phyloP scores from a whole-genome alignment of 2,888 invertebrate genomes.

The Lasioglossum leucozonium region DNA sequence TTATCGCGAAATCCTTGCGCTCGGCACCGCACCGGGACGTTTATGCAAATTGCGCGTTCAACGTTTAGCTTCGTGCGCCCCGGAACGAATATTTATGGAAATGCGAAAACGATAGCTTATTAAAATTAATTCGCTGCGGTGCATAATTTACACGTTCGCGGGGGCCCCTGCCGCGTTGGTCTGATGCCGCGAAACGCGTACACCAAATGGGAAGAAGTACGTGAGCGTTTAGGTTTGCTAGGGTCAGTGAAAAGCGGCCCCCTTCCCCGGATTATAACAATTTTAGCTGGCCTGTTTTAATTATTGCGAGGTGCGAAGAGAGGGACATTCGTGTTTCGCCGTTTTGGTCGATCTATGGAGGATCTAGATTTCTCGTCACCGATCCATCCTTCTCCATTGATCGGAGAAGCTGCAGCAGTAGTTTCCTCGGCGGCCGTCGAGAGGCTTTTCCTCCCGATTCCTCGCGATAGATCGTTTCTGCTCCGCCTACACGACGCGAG shows the following conservation, averaged over 20 bases:
- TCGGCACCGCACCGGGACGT: background rate
- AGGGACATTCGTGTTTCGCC: background rate
- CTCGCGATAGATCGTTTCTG: constrained; percentile 38
- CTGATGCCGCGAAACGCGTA: background rate
- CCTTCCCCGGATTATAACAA: background rate
- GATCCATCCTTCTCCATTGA: background rate
- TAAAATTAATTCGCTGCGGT: background rate
- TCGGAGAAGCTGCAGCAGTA: background rate
- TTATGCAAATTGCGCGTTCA: background rate
- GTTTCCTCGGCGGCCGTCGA: too few relatives aligned
- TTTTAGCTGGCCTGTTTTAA: background rate
- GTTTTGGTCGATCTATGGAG: too few relatives aligned
- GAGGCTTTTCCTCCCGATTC: background rate
- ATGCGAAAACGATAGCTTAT: background rate
- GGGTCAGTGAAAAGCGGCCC: background rate
- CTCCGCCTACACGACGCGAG: too few relatives aligned
- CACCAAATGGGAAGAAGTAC: background rate
- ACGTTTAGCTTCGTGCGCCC: background rate
- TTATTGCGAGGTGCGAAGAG: background rate
- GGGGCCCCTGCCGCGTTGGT: background rate
- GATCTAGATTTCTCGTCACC: too few relatives aligned
- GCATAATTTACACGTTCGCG: background rate
- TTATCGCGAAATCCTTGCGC: background rate
- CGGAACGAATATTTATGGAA: constrained; percentile 3
- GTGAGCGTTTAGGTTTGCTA: background rate